Percentiles rank a stretch among this genome's conserved stretches.
phyloP scores from a whole-genome alignment of 2,888 invertebrate species.

The Ferrisia virgata region DNA sequence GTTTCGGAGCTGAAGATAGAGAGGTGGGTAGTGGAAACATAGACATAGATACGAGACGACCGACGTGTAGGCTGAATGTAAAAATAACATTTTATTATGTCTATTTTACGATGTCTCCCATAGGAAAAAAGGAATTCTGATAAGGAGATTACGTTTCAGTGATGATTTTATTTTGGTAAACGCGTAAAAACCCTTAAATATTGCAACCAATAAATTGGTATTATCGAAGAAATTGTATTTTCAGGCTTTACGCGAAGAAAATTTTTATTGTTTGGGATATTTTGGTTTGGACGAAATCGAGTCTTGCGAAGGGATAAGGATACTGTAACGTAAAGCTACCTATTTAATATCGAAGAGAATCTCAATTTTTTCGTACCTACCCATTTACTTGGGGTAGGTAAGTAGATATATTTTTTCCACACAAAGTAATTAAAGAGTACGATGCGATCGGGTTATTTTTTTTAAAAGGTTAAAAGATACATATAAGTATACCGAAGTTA shows the following conservation, averaged over 20 bases:
- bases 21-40: background rate
- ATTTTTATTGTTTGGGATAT: background rate
- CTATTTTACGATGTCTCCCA: constrained; percentile 15
- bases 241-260: background rate
- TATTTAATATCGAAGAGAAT: too few species aligned
- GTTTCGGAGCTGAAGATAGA: too few species aligned
- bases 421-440: constrained; percentile 1
- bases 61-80: background rate
- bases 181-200: constrained; percentile 15
- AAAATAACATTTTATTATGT: constrained; percentile 21
- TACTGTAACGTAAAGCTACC: background rate
- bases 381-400: background rate
- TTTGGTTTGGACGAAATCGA: background rate
- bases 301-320: background rate
- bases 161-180: constrained; percentile 22
- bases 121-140: constrained; percentile 4
- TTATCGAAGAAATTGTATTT: constrained; percentile 26
- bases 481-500: background rate
- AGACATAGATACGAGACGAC: background rate
- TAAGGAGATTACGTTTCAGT: background rate
- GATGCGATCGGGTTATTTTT: background rate
- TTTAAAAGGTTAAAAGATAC: background rate
- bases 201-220: constrained; percentile 19
- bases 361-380: background rate
- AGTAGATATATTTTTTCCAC: background rate